Conservation (phyloP, 2,113 vertebrate genomes). For the Mesitornis unicolor region DNA sequence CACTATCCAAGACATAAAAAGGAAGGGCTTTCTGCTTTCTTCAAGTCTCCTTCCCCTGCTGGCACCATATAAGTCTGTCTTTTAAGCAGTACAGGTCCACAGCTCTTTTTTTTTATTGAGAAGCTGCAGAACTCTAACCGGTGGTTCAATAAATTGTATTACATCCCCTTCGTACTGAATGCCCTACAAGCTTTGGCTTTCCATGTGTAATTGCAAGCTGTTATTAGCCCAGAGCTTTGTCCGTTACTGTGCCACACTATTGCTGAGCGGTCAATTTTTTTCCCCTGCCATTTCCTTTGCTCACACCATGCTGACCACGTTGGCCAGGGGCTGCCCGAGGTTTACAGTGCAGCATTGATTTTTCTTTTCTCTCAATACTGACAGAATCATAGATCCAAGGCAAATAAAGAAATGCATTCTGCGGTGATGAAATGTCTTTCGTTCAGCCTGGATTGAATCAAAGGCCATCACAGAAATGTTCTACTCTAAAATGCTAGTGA, state of each 20-base stretch:
- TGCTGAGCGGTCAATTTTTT: conserved; percentile 84
- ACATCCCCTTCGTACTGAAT: conserved; percentile 74
- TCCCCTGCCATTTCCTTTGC: conserved; percentile 84
- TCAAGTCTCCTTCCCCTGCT: conserved; percentile 52
- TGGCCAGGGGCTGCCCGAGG: conserved; percentile 83
- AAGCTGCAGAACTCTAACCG: conserved; percentile 78
- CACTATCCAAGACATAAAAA: conserved; percentile 45
- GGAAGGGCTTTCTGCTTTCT: conserved; percentile 54
- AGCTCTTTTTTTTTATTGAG: conserved; percentile 60
- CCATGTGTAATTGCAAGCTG: conserved; percentile 83
- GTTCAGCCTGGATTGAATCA: conserved; percentile 89
- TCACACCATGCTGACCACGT: conserved; percentile 82
- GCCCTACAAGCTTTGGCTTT: conserved; percentile 79
- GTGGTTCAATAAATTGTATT: conserved; percentile 79
- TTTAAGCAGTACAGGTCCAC: conserved; percentile 67
- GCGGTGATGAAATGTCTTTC: conserved; percentile 93
- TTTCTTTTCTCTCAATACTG: conserved; percentile 94
- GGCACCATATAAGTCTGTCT: conserved; percentile 57
- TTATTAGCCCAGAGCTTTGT: conserved; percentile 83
- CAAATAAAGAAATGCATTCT: conserved; percentile 98
- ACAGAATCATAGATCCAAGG: conserved; percentile 98
- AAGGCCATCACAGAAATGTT: conserved; percentile 83
- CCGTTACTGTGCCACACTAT: conserved; percentile 79
- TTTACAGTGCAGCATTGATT: conserved; percentile 91
- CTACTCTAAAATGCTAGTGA: conserved; percentile 72